Evolutionary conservation across 2,113 vertebrate genomes (phyloP).

Genomic region (Otis tarda): DNA sequence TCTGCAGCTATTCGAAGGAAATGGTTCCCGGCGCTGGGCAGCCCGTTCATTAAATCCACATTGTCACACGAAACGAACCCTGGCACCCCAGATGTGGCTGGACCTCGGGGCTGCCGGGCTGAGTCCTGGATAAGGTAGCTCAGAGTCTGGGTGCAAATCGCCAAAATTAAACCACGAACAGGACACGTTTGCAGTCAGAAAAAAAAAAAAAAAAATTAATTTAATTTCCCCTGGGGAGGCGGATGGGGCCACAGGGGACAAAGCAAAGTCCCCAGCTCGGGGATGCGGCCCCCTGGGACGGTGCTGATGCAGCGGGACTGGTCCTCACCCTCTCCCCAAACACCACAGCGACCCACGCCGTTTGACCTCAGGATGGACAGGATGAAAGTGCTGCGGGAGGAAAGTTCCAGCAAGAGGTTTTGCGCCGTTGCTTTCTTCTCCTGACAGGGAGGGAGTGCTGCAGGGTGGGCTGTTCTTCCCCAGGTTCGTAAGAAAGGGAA

Average conservation of each 20-base stretch:
- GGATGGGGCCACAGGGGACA: neutral
- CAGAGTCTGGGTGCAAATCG: neutral
- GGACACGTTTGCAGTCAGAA: neutral
- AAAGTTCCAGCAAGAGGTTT: neutral
- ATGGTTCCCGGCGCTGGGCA: neutral
- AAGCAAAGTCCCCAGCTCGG: neutral
- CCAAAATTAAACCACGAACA: neutral
- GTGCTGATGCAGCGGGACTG: neutral
- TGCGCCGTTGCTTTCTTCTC: neutral
- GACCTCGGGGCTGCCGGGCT: neutral
- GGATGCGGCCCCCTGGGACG: fast-evolving
- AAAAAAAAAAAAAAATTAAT: neutral
- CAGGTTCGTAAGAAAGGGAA: neutral
- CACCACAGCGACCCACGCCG: fast-evolving
- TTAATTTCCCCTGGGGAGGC: too few species aligned
- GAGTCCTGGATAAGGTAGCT: neutral
- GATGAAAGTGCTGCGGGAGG: neutral
- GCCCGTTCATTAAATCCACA: neutral
- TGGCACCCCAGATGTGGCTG: neutral
- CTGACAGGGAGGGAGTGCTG: neutral
- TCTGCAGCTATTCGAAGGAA: slow-evolving; percentile 10
- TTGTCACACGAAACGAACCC: neutral
- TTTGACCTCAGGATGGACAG: neutral
- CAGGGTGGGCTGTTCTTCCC: neutral
- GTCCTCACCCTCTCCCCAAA: neutral